Base-by-base conservation (phyloP, 2,797 vertebrate genomes). In the Liasis olivaceus region DNA sequence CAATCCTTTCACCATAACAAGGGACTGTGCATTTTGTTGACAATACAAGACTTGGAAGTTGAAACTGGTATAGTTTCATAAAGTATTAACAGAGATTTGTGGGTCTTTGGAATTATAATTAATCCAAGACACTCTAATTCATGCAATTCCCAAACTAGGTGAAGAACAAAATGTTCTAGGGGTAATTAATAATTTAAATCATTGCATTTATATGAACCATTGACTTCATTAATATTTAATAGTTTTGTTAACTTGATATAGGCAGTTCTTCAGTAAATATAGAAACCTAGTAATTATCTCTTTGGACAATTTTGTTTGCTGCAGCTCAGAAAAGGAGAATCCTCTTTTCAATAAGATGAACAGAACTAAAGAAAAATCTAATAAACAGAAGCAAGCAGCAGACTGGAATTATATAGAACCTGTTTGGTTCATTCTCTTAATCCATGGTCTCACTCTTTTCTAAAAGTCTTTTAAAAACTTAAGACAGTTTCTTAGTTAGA, bases 151-250 rank as follows among this genome's bases (percentile, higher is more conserved):
- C 62, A 92, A 93, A 84, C 22, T 11, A 90, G 28, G 47, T 6
- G 28, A 4, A 87, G 24, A 91, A 2, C 72, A 90, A 90, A 60
- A 69, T 51, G 31, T 94, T 90, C 85, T 62, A 28, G 26, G 9
- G 3, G 17, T 90, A 85, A 72, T 93, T 95, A 36, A 94, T 94
- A 89, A 56, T 26, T 92, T 89, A 91, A 94, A 87, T 63, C 2
- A 84, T 86, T 81, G 89, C 17, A 28, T 22, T 81, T 56, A 85
- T 84, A 54, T 31, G 94, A 94, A 5, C 51, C 17, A 85, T 88
- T 92, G 85, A 56, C 28, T 91, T 91, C 12, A 90, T 72, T 89
- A 77, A 93, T 92, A 90, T 51, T 91, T 17, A 90, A 85, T 85
- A 17, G 11, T 56, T 42, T 62, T 90, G 91, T 88, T 90, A 88